Evolutionary conservation across 2,797 vertebrate genomes (phyloP), one percentile per base, ranked within the genome.

Genomic region (Alca torda): DNA sequence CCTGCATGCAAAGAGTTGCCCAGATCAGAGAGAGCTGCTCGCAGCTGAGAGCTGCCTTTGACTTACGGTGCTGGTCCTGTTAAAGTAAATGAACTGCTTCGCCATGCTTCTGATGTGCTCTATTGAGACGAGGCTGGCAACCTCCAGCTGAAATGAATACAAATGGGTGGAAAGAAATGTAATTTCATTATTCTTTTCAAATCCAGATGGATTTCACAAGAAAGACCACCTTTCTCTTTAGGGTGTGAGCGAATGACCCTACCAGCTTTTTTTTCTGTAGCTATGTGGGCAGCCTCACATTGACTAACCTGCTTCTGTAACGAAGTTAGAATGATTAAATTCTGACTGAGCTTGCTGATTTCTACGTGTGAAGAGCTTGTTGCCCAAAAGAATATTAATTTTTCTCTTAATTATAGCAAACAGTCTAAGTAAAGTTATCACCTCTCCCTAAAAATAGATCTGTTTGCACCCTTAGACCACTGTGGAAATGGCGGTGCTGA

Each of bases 11-110:
- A 67, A 39, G 25, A 5, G 5, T 28, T 94, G 50, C 56, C 30
- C 21, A 0, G 5, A 57, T 57, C 46, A 78, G 72, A 87, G 33
- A 0, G 7, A 53, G 48, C 8, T 59, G 41, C 21, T 41, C 48
- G 4, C 26, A 10, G 13, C 25, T 28, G 20, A 76, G 57, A 50
- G 19, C 26, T 83, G 82, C 69, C n/a, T 74, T 91, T 57, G 45
- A 98, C 98, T 98, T 98, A 99, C 98, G 1, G 95, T 97, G 56
- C 46, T 60, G 67, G 98, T 99, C 59, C 98, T 97, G 48, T 99
- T 99, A 53, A 99, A 98, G 18, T 88, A 95, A 72, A 99, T 97
- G 37, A 98, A 61, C 97, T 99, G 99, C 94, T 99, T 98, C 46
- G 99, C 99, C 98, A 98, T 98, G 48, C 98, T 99, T 61, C 96